These are phyloP conservation scores for Fabriciana adippe DNA, from an alignment of 2,888 invertebrate species.

Conservation along the genomic window DNA sequence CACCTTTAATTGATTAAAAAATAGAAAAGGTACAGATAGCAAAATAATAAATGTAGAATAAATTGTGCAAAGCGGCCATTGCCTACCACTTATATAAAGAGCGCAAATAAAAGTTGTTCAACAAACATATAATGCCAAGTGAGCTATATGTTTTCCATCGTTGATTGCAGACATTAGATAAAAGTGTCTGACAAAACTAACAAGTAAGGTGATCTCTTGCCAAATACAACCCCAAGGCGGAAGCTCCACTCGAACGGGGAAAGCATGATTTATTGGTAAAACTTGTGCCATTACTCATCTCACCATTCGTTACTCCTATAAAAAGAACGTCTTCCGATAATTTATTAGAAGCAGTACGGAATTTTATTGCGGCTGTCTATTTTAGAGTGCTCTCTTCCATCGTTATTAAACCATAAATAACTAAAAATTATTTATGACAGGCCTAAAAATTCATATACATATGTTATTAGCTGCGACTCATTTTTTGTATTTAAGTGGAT, in stretches of 20 bases:
- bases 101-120: background rate
- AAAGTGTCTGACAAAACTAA: conserved; percentile 65
- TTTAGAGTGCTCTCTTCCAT: conserved; percentile 66
- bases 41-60: no score
- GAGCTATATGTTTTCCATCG: conserved; percentile 26
- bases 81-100: background rate
- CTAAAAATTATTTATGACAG: conserved; percentile 63
- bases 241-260: conserved; percentile 65
- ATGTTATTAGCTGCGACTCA: conserved; percentile 41
- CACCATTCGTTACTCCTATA: conserved; percentile 81
- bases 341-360: conserved; percentile 72
- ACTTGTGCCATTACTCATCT: conserved; percentile 79
- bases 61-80: no score
- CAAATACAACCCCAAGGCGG: conserved; percentile 68
- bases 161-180: conserved; percentile 64
- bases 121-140: background rate
- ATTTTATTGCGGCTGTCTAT: conserved; percentile 70
- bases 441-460: conserved; percentile 48
- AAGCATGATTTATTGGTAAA: conserved; percentile 77
- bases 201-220: conserved; percentile 63
- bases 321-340: conserved; percentile 78
- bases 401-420: conserved; percentile 67
- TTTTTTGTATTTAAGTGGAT: background rate
- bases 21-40: no score
- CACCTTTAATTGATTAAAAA: no score